phyloP scores from a whole-genome alignment of 2,797 vertebrate genomes.

The Mormyrops boulengeri region DNA sequence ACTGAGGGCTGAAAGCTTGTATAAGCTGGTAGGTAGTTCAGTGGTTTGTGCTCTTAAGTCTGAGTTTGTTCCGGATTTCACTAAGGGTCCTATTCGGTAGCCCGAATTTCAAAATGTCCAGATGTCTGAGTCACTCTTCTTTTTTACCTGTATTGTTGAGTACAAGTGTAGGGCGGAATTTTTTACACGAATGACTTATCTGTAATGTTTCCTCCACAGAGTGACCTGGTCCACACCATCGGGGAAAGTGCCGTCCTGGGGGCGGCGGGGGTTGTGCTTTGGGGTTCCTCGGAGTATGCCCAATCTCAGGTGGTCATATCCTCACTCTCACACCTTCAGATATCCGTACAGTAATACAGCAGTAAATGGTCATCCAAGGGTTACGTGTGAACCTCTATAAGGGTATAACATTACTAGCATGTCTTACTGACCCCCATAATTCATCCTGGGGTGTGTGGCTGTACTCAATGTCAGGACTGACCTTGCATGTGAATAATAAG shows the following conservation, averaged over 20 bases:
- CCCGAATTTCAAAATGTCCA: not conserved
- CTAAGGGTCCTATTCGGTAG: not conserved
- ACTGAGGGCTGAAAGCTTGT: not conserved
- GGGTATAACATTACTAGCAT: not conserved
- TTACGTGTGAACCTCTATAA: not conserved
- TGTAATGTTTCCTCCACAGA: conserved; percentile 49
- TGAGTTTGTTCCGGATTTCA: not conserved
- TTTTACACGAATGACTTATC: not conserved
- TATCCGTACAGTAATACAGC: not conserved
- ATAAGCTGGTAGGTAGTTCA: not conserved
- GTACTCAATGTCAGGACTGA: not conserved
- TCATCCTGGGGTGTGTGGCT: not conserved
- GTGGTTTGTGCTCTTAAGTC: not conserved
- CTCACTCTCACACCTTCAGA: not conserved
- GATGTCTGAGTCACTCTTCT: not conserved
- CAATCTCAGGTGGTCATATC: conserved; percentile 51
- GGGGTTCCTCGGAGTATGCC: conserved; percentile 74
- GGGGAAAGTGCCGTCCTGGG: conserved; percentile 79
- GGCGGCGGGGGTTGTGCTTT: conserved; percentile 72
- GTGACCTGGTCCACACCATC: conserved; percentile 76
- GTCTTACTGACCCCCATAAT: not conserved
- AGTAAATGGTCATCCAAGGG: not conserved
- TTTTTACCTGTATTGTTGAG: not conserved
- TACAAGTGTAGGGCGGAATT: not conserved
- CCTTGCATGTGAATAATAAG: not conserved